Evolutionary conservation across 2,888 invertebrate species (phyloP), one percentile per base, ranked within the genome.

Genomic region (Apomyelois bistriatella): DNA sequence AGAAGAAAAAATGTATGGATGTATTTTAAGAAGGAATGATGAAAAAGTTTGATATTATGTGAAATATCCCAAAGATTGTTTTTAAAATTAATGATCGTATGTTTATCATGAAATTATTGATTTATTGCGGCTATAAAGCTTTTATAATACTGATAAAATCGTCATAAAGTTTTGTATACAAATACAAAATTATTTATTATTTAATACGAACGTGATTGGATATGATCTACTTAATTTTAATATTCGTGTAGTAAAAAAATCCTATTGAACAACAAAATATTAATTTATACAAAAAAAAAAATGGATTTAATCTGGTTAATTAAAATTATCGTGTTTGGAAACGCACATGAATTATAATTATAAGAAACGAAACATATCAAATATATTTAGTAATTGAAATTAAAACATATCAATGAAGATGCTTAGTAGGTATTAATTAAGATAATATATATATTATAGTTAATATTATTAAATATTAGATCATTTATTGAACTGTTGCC

Each of bases 321-420:
- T 17, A 12, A 49, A 28, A 49, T 49, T 37, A 36, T 30, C 12
- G 36, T 52, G 36, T 48, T 28, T 48, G 32, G 16, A 50, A 43
- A 50, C 54, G 56, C 56, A 59, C 53, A 48, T 50, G 2, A 22
- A 13, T 42, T 46, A 52, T 49, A 52, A 17, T 1, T 62, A 62
- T 61, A 59, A 36, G 49, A 65, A 65, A 51, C 12, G 46, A 57
- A 55, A 69, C 71, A 71, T 72, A 74, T 72, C 73, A 69, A 54
- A 55, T 53, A 57, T 54, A 58, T 55, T 56, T 53, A 42, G 43
- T 41, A 37, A 35, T 17, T 42, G 38, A 41, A 15, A 48, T 1
- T 12, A 32, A 37, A 50, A 52, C 53, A 36, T 47, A 40, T 49
- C 28, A 49, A 36, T 52, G 13, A 48, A 43, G 36, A 50, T 40